phyloP scores from a whole-genome alignment of 2,797 vertebrate genomes.

The Enteromius fasciolatus region DNA sequence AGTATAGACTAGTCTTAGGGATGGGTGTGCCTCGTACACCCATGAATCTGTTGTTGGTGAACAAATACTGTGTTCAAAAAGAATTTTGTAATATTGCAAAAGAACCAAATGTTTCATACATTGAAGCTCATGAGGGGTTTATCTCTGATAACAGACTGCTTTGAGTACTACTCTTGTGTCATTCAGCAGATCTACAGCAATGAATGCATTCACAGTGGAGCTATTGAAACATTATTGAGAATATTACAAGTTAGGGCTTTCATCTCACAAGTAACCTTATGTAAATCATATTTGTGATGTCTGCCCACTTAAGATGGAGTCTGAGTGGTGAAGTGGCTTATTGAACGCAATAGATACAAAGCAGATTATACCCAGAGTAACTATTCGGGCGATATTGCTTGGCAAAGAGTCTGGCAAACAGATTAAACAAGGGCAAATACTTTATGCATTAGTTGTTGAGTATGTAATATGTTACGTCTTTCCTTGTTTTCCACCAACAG shows the following conservation, averaged over 20 bases:
- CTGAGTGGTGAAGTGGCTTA: slow-evolving; percentile 12
- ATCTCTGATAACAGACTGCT: not conserved
- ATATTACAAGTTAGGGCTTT: slow-evolving; percentile 27
- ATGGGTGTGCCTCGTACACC: not conserved
- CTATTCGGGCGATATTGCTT: slow-evolving; percentile 8
- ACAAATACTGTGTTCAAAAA: not conserved
- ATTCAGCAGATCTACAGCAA: slow-evolving; percentile 20
- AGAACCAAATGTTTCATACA: not conserved
- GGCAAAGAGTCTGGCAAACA: slow-evolving; percentile 7
- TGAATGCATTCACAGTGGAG: slow-evolving; percentile 19
- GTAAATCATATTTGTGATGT: slow-evolving; percentile 27
- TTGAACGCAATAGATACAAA: slow-evolving; percentile 15
- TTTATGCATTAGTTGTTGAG: not conserved
- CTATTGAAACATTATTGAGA: slow-evolving; percentile 35
- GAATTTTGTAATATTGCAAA: not conserved
- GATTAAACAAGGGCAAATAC: not conserved
- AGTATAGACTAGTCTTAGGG: too few species aligned
- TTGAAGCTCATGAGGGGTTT: slow-evolving; percentile 14
- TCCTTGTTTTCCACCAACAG: not conserved
- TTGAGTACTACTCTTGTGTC: slow-evolving; percentile 1
- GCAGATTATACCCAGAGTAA: slow-evolving; percentile 33
- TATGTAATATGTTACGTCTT: not conserved
- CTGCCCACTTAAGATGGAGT: slow-evolving; percentile 14
- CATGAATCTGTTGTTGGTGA: not conserved
- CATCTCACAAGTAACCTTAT: slow-evolving; percentile 17